Evolutionary conservation across 2,113 vertebrate species (phyloP), one percentile per base, ranked within the genome.

Genomic region (Fregata magnificens): DNA sequence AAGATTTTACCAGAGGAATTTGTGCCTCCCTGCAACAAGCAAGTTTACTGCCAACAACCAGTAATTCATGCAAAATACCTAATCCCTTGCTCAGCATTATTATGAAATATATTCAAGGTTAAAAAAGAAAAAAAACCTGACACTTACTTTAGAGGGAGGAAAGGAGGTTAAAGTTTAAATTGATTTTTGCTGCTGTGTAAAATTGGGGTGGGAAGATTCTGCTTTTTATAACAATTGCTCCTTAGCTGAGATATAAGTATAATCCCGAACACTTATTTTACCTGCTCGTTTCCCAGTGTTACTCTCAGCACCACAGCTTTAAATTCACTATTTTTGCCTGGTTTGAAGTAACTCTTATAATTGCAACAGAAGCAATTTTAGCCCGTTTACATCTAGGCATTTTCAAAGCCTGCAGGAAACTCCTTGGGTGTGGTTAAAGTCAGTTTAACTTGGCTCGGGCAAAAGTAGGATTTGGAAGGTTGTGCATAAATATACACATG

Each of bases 1-100:
- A 95, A 53, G 88, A 63, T 83, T 72, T 92, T 86, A 81, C 85
- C 79, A 90, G 78, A 92, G 56, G 82, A 95, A 90, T 95, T 66
- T 0, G 0, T 47, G 58, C 66, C 71, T 62, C 49, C 16, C 72
- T 71, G 34, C 52, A 89, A 49, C 40, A 72, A n/a, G 28, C 58
- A 88, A 53, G 32, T 83, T 85, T 53, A 53, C 40, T 90, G 92
- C 82, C 90, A 90, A 88, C n/a, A 82, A 58, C 12, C 16, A 65
- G 44, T 49, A 93, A 90, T 55, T 72, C 9, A 92, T 70, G 45
- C 67, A 77, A 85, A 93, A 73, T 19, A 89, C 20, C 34, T 5
- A 52, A 63, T 19, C 90, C 58, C 28, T 76, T 93, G 71, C 63
- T 83, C 45, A 73, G 78, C 31, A 32, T 80, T 62, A 69, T 65